Evolutionary conservation across 2,113 vertebrate genomes (phyloP).

Genomic region (Cranoglanis bouderius): DNA sequence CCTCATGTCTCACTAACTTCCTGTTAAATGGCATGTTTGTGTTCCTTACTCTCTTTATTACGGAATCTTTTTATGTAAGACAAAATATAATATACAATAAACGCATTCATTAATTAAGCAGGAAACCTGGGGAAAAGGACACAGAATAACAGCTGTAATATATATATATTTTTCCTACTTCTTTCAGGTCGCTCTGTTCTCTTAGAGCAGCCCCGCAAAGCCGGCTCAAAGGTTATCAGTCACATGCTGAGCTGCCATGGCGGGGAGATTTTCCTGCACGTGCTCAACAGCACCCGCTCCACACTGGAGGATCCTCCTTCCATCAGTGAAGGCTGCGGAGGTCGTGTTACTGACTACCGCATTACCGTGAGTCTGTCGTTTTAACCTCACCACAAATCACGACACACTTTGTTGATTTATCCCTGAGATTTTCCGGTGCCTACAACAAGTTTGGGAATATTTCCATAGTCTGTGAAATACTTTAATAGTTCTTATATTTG

Average conservation of each 20-base stretch:
- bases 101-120: neutral
- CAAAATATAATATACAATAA: neutral
- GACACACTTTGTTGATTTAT: neutral
- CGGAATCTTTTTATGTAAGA: neutral
- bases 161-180: rapidly evolving
- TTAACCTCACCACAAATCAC: neutral
- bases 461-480: neutral
- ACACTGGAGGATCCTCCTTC: constrained; percentile 97
- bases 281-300: constrained; percentile 93
- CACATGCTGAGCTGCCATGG: constrained; percentile 99
- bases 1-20: constrained; percentile 97
- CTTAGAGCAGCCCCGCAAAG: constrained; percentile 94
- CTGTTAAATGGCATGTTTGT: constrained; percentile 89
- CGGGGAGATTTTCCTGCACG: constrained; percentile 95
- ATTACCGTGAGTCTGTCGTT: constrained; percentile 83
- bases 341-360: constrained; percentile 95
- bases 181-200: constrained; percentile 90
- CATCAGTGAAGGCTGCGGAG: constrained; percentile 96
- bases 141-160: neutral
- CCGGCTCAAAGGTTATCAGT: constrained; percentile 97
- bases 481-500: neutral
- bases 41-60: neutral
- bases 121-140: neutral
- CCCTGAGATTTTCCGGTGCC: too few species aligned
- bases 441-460: neutral